These are phyloP conservation scores for Talpa occidentalis DNA, from an alignment of 2,113 vertebrate species.

Conservation along the genomic window DNA sequence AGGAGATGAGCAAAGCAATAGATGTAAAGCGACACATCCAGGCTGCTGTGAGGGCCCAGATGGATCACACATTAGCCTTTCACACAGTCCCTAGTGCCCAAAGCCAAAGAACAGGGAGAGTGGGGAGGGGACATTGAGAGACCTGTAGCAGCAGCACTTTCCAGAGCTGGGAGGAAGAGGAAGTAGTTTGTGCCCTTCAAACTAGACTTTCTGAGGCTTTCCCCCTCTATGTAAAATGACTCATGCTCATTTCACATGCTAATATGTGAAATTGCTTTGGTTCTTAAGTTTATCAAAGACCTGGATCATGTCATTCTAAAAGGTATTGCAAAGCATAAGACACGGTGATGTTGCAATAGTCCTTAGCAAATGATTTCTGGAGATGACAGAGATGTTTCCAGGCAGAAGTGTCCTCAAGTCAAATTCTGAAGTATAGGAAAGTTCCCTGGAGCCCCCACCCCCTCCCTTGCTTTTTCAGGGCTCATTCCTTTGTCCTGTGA, in stretches of 20 bases:
- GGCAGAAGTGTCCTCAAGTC: background rate
- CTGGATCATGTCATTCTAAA: background rate
- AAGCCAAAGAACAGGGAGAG: background rate
- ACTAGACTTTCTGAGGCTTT: background rate
- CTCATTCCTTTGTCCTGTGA: background rate
- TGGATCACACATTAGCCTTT: background rate
- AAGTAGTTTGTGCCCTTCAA: background rate
- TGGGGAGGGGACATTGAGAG: background rate
- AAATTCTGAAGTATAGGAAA: too few relatives aligned
- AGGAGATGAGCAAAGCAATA: background rate
- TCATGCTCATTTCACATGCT: background rate
- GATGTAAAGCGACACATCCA: background rate
- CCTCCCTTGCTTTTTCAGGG: too few relatives aligned
- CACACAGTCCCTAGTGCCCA: background rate
- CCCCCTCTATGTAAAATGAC: background rate
- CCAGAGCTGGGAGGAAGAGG: background rate
- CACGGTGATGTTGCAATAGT: background rate
- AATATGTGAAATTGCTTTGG: background rate
- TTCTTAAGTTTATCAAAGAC: background rate
- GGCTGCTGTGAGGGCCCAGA: background rate
- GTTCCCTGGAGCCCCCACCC: too few relatives aligned
- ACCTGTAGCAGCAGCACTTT: background rate
- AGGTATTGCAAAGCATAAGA: background rate
- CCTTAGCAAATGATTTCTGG: background rate
- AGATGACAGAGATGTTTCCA: background rate